These are phyloP conservation scores for Noctua fimbriata DNA, from an alignment of 2,888 invertebrate genomes.

Conservation along the genomic window DNA sequence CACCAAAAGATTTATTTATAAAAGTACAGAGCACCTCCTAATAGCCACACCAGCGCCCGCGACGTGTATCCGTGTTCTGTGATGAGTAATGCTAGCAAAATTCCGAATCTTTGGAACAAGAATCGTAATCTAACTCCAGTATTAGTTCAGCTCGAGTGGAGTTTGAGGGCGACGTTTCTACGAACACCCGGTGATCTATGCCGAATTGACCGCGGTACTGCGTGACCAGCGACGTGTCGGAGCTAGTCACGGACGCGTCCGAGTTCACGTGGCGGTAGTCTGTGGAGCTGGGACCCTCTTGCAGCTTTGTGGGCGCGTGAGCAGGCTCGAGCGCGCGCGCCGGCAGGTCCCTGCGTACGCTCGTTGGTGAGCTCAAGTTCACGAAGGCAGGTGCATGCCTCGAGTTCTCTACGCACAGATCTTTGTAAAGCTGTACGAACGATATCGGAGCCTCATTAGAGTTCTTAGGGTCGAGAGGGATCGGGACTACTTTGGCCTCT, in stretches of 20 bases:
- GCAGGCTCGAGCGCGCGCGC: no score
- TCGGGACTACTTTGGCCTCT: not conserved
- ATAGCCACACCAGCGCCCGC: not conserved
- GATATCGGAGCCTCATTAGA: constrained; percentile 54
- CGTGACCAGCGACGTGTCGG: constrained; percentile 16
- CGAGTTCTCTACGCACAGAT: constrained; percentile 45
- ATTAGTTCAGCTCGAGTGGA: constrained; percentile 41
- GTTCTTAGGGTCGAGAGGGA: not conserved
- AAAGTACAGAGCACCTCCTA: not conserved
- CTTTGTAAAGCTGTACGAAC: constrained; percentile 70
- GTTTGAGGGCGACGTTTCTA: not conserved
- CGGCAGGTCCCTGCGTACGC: no score
- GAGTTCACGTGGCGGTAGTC: constrained; percentile 11
- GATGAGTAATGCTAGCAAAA: constrained; percentile 5
- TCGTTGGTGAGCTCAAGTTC: not conserved
- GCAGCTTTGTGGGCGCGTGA: no score
- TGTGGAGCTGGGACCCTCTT: not conserved
- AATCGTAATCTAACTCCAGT: constrained; percentile 60
- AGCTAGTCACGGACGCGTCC: constrained; percentile 7
- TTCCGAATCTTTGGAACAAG: constrained; percentile 4
- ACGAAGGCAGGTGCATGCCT: not conserved
- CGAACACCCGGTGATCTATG: not conserved
- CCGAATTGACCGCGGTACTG: not conserved
- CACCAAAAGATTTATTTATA: not conserved
- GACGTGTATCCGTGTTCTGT: not conserved